Conservation (phyloP, 2,113 vertebrate genomes). For the Saccopteryx bilineata region DNA sequence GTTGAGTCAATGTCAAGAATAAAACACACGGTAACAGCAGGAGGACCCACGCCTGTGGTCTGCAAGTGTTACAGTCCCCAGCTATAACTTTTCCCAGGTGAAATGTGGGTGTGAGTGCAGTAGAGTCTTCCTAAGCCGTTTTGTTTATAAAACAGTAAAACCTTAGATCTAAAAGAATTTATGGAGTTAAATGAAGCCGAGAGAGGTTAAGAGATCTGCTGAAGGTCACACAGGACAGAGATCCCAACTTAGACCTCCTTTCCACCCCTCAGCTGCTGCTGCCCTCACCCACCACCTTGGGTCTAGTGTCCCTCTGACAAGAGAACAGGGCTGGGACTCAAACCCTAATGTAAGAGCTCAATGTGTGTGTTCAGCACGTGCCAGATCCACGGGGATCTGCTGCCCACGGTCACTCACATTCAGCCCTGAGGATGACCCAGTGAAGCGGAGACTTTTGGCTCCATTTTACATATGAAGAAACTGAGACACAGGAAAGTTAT, state of each 20-base stretch:
- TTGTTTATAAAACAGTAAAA: not conserved
- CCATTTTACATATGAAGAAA: constrained; percentile 50
- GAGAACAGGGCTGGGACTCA: not conserved
- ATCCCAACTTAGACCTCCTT: not conserved
- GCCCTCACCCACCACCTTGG: not conserved
- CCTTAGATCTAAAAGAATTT: not conserved
- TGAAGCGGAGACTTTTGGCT: not conserved
- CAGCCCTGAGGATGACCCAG: too few species aligned
- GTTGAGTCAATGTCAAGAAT: not conserved
- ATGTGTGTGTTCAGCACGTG: accelerated
- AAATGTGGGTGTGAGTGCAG: not conserved
- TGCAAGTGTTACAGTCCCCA: not conserved
- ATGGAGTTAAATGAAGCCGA: not conserved
- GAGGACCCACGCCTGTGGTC: not conserved
- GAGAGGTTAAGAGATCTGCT: not conserved
- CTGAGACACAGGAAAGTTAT: not conserved
- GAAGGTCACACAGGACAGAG: not conserved
- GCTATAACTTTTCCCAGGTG: not conserved
- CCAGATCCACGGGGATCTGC: not conserved
- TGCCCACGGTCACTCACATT: accelerated
- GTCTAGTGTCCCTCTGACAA: not conserved
- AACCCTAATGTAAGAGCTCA: not conserved
- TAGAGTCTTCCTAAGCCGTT: not conserved
- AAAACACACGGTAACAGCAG: accelerated
- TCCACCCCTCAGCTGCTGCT: not conserved